These are phyloP conservation scores for Dipodomys spectabilis DNA, from an alignment of 2,113 vertebrate genomes.

Conservation along the genomic window DNA sequence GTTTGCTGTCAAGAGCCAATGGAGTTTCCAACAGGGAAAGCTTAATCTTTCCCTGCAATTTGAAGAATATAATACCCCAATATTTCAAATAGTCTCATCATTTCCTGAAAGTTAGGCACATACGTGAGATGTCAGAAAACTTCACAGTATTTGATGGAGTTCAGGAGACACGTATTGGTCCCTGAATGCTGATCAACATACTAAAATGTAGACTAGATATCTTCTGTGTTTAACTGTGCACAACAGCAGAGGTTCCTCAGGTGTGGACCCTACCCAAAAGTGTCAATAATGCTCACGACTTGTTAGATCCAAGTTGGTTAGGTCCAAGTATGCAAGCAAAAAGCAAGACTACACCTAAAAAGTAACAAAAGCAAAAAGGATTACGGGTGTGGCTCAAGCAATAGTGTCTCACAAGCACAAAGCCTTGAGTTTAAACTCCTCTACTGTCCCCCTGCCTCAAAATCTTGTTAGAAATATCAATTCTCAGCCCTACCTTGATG, in stretches of 20 bases:
- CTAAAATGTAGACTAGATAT: not conserved
- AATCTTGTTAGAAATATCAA: not conserved
- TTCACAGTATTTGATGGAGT: not conserved
- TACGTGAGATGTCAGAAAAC: conserved; percentile 20
- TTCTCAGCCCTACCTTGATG: not conserved
- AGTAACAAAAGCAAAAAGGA: too few species aligned
- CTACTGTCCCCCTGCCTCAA: not conserved
- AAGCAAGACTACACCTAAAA: too few species aligned
- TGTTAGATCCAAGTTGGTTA: too few species aligned
- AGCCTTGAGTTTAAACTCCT: too few species aligned
- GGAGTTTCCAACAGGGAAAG: not conserved
- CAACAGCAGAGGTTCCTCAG: not conserved
- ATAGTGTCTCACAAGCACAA: too few species aligned
- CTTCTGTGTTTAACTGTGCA: not conserved
- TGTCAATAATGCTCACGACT: not conserved
- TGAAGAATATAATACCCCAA: not conserved
- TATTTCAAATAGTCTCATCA: not conserved
- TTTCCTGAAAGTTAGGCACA: not conserved
- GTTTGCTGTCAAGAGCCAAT: not conserved
- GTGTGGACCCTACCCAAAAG: not conserved
- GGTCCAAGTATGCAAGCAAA: too few species aligned
- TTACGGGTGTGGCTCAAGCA: too few species aligned
- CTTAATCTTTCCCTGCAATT: conserved; percentile 46
- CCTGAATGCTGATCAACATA: not conserved
- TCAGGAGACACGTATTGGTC: not conserved